Conservation (phyloP, 2,888 invertebrate species). For the Tipula vernalis region DNA sequence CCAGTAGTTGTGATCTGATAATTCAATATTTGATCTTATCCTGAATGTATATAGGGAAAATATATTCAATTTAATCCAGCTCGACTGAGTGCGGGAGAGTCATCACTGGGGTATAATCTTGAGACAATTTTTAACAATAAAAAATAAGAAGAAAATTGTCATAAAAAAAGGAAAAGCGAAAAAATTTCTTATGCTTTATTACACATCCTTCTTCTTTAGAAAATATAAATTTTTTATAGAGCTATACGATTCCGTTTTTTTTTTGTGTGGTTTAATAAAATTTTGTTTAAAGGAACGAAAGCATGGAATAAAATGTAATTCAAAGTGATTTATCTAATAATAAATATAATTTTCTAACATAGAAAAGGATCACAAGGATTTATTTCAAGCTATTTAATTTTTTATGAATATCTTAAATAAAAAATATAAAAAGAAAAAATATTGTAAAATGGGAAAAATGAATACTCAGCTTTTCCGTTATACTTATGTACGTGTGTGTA, state of each 20-base stretch:
- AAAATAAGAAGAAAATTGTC: not conserved
- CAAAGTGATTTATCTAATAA: conserved; percentile 4
- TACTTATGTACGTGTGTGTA: not conserved
- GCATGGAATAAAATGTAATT: not conserved
- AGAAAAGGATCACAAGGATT: conserved; percentile 4
- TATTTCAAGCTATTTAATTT: not conserved
- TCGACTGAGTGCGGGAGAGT: not conserved
- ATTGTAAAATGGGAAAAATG: not conserved
- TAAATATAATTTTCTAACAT: conserved; percentile 4
- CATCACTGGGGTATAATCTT: not conserved
- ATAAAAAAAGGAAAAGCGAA: not conserved
- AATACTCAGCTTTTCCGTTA: not conserved
- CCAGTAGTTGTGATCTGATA: not conserved
- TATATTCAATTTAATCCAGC: not conserved
- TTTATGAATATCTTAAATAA: not conserved
- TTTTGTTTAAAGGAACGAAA: not conserved
- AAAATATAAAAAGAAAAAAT: not conserved
- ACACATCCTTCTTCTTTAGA: conserved; percentile 4
- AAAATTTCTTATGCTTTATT: not conserved
- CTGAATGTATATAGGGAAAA: not conserved
- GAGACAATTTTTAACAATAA: conserved; percentile 1
- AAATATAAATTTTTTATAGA: not conserved
- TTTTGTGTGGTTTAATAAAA: not conserved
- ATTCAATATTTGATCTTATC: not conserved
- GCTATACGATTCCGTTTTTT: not conserved